A percentile compares a stretch with the other conserved stretches of the same genome.
Evolutionary conservation across 2,797 vertebrate species (phyloP).

Genomic region (Eupleurogrammus muticus): DNA sequence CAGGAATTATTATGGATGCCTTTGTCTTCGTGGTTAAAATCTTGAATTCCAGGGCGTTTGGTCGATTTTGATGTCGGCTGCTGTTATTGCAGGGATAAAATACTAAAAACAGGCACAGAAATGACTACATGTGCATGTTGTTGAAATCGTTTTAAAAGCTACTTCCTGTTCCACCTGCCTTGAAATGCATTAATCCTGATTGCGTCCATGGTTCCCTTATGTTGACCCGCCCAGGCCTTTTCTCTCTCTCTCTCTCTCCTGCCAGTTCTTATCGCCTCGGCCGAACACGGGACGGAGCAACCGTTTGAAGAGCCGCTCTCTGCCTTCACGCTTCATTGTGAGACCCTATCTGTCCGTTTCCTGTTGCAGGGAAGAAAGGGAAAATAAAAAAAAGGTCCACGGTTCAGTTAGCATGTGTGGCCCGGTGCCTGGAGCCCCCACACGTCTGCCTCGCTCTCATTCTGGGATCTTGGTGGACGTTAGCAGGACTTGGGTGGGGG

Average conservation of each 20-base stretch:
- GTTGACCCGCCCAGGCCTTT: constrained; percentile 15
- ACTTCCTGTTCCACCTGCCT: constrained; percentile 10
- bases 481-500: constrained; percentile 54
- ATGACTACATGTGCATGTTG: too few relatives aligned
- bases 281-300: constrained; percentile 53
- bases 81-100: constrained; percentile 24
- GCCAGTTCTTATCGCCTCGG: constrained; percentile 58
- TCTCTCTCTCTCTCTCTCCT: constrained; percentile 40
- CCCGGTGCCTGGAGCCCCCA: constrained; percentile 54
- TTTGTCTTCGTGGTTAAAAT: constrained; percentile 43
- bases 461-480: constrained; percentile 72
- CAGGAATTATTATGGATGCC: constrained; percentile 37
- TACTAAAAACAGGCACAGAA: constrained; percentile 8
- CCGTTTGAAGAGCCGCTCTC: constrained; percentile 63
- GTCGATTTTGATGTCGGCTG: constrained; percentile 20
- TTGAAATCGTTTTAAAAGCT: constrained; percentile 23
- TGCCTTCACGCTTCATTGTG: constrained; percentile 64
- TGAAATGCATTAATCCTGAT: constrained; percentile 19
- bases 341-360: constrained; percentile 67
- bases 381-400: constrained; percentile 56
- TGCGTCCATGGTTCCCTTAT: constrained; percentile 12
- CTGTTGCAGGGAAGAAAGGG: constrained; percentile 15
- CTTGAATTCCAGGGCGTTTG: constrained; percentile 20
- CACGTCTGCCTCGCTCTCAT: constrained; percentile 62
- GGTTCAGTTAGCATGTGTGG: constrained; percentile 50